Evolutionary conservation across 2,113 vertebrate genomes (phyloP).

Genomic region (Ia io): DNA sequence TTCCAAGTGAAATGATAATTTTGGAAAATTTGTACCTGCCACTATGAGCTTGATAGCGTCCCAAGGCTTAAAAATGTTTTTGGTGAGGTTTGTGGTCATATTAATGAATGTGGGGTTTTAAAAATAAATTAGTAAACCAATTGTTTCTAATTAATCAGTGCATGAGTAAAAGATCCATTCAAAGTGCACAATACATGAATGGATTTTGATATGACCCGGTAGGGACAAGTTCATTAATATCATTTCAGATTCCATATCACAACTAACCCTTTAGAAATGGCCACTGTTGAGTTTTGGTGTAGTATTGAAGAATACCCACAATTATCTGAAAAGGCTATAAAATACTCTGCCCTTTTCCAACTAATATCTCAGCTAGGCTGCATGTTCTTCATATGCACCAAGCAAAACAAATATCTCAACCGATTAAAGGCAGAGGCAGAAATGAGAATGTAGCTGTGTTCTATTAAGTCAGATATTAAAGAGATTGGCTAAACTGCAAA

Average conservation of each 20-base stretch:
- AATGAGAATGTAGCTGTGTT: neutral
- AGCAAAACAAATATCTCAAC: constrained; percentile 29
- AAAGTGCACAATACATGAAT: neutral
- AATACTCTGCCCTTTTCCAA: constrained; percentile 15
- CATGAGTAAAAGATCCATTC: neutral
- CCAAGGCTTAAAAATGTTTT: neutral
- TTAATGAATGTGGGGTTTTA: neutral
- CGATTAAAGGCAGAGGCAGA: neutral
- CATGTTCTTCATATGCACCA: neutral
- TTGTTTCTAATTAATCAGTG: constrained; percentile 26
- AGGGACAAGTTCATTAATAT: neutral
- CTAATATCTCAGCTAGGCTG: neutral
- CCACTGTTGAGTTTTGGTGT: neutral
- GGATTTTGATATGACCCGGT: neutral
- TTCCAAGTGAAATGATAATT: constrained; percentile 59
- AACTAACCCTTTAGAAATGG: neutral
- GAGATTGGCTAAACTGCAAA: neutral
- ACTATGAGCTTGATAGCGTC: neutral
- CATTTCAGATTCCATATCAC: neutral
- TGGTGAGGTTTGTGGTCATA: neutral
- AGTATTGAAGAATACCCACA: neutral
- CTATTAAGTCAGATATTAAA: neutral
- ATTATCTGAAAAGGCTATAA: neutral
- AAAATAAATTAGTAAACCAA: neutral
- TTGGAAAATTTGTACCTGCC: constrained; percentile 20